phyloP scores from a whole-genome alignment of 2,113 vertebrate genomes.

The Hymenochirus boettgeri region DNA sequence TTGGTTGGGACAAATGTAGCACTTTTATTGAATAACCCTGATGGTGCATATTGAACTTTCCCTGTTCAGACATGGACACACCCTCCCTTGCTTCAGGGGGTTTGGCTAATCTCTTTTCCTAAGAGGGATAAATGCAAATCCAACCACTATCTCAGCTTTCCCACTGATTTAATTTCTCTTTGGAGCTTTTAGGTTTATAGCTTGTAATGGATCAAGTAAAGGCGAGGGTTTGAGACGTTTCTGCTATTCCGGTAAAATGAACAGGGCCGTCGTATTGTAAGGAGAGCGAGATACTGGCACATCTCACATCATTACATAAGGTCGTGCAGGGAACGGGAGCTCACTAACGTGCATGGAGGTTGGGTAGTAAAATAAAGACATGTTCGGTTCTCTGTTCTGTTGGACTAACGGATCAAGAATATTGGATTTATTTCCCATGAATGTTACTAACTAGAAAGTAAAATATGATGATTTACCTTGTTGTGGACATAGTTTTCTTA shows the following conservation, averaged over 20 bases:
- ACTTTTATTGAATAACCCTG: too few species aligned
- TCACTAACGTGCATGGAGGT: too few species aligned
- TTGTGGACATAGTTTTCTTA: too few species aligned
- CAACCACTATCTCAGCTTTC: slow-evolving; percentile 50
- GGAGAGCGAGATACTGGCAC: slow-evolving; percentile 49
- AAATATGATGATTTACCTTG: too few species aligned
- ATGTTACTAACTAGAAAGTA: too few species aligned
- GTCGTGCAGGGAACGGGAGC: neutral
- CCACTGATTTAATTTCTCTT: slow-evolving; percentile 64
- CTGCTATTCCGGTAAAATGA: slow-evolving; percentile 61
- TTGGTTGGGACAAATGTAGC: too few species aligned
- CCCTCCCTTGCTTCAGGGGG: slow-evolving; percentile 37
- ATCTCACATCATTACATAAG: slow-evolving; percentile 39
- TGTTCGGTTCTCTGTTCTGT: too few species aligned
- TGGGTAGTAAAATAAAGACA: too few species aligned
- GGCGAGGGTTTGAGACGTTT: slow-evolving; percentile 56
- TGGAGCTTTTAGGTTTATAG: slow-evolving; percentile 56
- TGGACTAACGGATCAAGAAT: too few species aligned
- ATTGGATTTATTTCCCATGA: too few species aligned
- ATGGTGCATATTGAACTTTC: too few species aligned
- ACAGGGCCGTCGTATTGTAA: slow-evolving; percentile 53
- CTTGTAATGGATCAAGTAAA: slow-evolving; percentile 59
- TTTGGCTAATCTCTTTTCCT: slow-evolving; percentile 62
- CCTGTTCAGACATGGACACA: too few species aligned
- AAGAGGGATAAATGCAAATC: slow-evolving; percentile 64